These are phyloP conservation scores for Ametastegia equiseti DNA, from an alignment of 2,888 invertebrate genomes.

Conservation along the genomic window DNA sequence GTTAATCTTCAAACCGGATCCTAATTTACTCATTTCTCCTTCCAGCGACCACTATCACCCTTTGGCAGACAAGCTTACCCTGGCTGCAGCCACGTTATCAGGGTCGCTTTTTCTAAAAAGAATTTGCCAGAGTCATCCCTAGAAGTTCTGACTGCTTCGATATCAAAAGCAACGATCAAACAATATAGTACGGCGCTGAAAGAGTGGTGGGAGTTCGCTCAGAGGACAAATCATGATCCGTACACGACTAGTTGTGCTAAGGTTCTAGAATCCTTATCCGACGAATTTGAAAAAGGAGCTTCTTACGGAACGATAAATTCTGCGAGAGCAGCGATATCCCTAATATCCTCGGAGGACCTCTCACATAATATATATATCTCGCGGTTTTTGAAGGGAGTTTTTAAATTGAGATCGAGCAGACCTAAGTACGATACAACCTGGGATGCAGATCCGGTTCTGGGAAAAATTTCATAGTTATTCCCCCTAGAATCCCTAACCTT, in stretches of 20 bases:
- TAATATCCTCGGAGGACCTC: constrained; percentile 14
- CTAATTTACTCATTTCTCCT: background rate
- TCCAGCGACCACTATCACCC: background rate
- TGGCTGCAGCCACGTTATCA: constrained; percentile 10
- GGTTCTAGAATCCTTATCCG: constrained; percentile 1
- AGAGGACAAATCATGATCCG: background rate
- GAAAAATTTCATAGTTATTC: constrained; percentile 26
- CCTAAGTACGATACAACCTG: constrained; percentile 48
- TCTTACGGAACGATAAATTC: constrained; percentile 2
- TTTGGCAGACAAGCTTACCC: background rate
- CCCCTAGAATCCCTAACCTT: constrained; percentile 48
- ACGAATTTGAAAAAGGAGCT: background rate
- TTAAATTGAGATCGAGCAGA: background rate
- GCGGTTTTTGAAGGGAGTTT: background rate
- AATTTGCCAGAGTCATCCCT: background rate
- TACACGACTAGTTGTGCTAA: background rate
- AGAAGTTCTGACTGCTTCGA: background rate
- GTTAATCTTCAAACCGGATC: background rate
- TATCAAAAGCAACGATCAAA: background rate
- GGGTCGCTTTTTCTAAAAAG: background rate
- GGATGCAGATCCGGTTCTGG: constrained; percentile 41
- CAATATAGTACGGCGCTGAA: background rate
- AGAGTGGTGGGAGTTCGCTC: background rate
- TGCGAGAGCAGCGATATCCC: background rate
- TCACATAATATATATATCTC: background rate